Evolutionary conservation across 2,888 invertebrate genomes (phyloP), one percentile per base, ranked within the genome.

Genomic region (Gari tellinella): DNA sequence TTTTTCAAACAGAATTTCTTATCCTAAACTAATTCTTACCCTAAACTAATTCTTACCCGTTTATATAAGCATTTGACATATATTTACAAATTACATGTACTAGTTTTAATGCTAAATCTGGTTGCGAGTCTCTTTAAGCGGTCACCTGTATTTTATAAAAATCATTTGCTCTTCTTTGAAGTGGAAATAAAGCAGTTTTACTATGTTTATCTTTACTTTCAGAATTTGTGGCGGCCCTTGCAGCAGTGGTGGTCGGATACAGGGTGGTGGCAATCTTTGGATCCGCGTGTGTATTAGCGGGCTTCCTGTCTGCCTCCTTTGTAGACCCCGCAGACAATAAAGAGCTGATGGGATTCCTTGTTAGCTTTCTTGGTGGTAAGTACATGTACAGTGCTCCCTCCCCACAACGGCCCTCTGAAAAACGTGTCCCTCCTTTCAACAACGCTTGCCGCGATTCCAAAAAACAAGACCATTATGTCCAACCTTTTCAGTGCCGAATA

Each of bases 271-370:
- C 66, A 21, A 63, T 46, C 23, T 63, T 73, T 23, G 72, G 70
- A 2, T 62, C 70, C 21, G 15, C 67, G 14, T 64, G 61, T 25
- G 73, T 78, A 8, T 43, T 62, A 31, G 73, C 62, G 19, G 78
- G 78, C 31, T 78, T 78, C 45, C 66, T 78, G n/a, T 60, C 58
- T 3, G 78, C 78, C 49, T 69, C 78, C 19, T 73, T 78, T 55
- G 58, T 78, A 31, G 43, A 52, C 1, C 65, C 69, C 1, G 57
- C 51, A 25, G 63, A 78, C 17, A 65, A 78, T 46, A 63, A 56
- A 14, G 73, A 73, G 48, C 62, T 69, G 0, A 66, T 73, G 57
- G 69, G 65, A n/a, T 78, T 78, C 56, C 66, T 73, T n/a, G 78
- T 73, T 1, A 73, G 78, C 4, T 78, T 78, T 38, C 70, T 78